Base-by-base conservation (phyloP, 1,140 invertebrate genomes). In the Thalassaphorura encarpata region DNA sequence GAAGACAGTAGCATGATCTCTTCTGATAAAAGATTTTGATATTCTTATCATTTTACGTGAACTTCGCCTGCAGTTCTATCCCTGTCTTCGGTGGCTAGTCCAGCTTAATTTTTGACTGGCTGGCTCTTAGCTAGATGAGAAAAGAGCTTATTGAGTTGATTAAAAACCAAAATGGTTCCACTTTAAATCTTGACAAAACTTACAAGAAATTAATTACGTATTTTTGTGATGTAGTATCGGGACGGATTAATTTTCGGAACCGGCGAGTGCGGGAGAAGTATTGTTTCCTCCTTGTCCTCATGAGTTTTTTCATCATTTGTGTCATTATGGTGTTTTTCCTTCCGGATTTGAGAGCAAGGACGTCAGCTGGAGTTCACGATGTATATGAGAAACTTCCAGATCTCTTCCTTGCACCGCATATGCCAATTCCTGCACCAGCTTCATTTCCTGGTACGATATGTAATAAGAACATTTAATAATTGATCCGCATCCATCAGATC, bases 261-360 rank as follows among this genome's bases (percentile, higher is more conserved):
- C 28, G 63, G 24, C 49, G 60, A 16, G 52, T 57, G 1, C 58
- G 49, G 19, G 63, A 65, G 27, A 65, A 65, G 43, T 65, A 65
- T 46, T 65, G 63, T 47, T 54, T 65, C 18, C 21, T 65, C 13
- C 23, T 65, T 2, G 60, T 62, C 16, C 47, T 65, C 21, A 60
- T 57, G 42, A 62, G 60, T 52, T 65, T 65, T 48, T 65, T 62
- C 52, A 21, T 65, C 5, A 49, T 62, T 21, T 65, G 63, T 56
- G 47, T 65, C 13, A 56, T 59, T 18, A 65, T 65, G 63, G 63
- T 65, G 15, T 65, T 62, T 36, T 65, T 65, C 41, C 55, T 65
- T 8, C 63, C 63, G 2, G 63, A 65, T 40, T 33, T 65, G 2
- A 28, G 63, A 46, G 60, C 60, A 28, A 56, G 43, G 18, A 62